Percentiles rank a stretch among this genome's conserved stretches.
Conservation (phyloP, 2,113 vertebrate species). For the Felis catus region F.catus_Fca126_mat1.0 CM031414.1:98509001-98509500, state of each 20-base stretch:
- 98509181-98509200: background rate
- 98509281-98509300: background rate
- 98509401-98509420: background rate
- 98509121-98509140: background rate
- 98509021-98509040: too few relatives aligned
- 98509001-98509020: too few relatives aligned
- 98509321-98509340: background rate
- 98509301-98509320: background rate
- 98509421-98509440: background rate
- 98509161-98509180: background rate
- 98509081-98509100: background rate
- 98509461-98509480: background rate
- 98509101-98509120: background rate
- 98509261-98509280: background rate
- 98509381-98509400: background rate
- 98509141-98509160: background rate
- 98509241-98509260: background rate
- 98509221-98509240: background rate
- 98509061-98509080: background rate
- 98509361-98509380: background rate
- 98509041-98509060: too few relatives aligned
- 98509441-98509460: background rate
- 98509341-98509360: background rate
- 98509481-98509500: background rate
- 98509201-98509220: background rate